Conservation (phyloP, 2,888 invertebrate species). For the Zeuzera pyrina region DNA sequence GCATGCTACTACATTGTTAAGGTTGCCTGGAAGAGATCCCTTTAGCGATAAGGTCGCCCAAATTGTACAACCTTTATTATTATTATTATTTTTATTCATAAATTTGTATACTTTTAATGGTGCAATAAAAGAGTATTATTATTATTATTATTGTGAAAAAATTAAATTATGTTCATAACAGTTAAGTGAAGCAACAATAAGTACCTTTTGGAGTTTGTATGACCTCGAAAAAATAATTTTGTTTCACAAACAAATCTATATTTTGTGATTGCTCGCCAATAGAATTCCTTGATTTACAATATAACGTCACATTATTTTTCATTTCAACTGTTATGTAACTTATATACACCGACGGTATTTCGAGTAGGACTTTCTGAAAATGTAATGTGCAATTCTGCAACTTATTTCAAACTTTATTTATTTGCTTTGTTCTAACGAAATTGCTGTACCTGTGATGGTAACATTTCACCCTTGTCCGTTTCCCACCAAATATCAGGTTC, state of each 20-base stretch:
- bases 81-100: neutral
- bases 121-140: no score
- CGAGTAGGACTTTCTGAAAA: conserved; percentile 21
- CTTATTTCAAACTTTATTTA: neutral
- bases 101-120: no score
- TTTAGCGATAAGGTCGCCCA: no score
- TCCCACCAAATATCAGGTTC: conserved; percentile 42
- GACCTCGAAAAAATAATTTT: conserved; percentile 41
- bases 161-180: no score
- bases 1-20: neutral
- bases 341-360: conserved; percentile 37
- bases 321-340: conserved; percentile 37
- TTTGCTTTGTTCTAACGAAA: neutral
- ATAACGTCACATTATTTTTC: conserved; percentile 31
- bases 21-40: no score
- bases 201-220: conserved; percentile 37
- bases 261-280: conserved; percentile 21
- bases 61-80: no score
- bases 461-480: conserved; percentile 19
- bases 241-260: conserved; percentile 35
- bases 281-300: conserved; percentile 36
- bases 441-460: conserved; percentile 22
- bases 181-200: neutral
- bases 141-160: neutral
- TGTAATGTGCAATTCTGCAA: neutral